Evolutionary conservation across 92 coral and sea anemone genomes (phyloP).

Genomic region (Phenganax stokvisi): DNA sequence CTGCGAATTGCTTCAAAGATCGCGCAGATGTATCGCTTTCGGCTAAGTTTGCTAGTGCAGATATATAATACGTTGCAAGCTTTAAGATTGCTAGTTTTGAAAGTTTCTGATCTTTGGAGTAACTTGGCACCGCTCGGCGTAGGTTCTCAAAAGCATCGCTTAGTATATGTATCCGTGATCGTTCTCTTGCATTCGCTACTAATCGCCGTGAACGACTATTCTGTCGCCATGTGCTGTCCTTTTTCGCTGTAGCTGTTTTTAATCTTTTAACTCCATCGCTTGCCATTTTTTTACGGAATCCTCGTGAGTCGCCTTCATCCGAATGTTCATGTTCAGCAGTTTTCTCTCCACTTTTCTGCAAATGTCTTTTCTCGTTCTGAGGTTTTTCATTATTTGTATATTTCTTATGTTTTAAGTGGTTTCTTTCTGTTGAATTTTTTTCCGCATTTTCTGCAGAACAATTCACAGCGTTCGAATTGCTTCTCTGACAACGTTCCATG

Average conservation of each 20-base stretch:
- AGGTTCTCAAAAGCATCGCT: slow-evolving; percentile 94
- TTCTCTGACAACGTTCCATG: background rate
- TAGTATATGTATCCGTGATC: slow-evolving; percentile 88
- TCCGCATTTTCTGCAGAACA: background rate
- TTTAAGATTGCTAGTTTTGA: slow-evolving; percentile 86
- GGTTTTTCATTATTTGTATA: no score
- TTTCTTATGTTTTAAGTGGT: background rate
- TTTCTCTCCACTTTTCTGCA: background rate
- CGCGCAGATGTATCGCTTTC: slow-evolving; percentile 78
- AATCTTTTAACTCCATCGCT: slow-evolving; percentile 44
- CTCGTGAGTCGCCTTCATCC: slow-evolving; percentile 10
- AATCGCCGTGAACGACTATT: slow-evolving; percentile 79
- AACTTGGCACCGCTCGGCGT: slow-evolving; percentile 86
- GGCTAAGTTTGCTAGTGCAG: slow-evolving; percentile 70
- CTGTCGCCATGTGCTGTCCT: slow-evolving; percentile 70
- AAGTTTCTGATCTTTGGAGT: slow-evolving; percentile 86
- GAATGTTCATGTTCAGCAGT: background rate
- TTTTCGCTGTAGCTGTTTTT: slow-evolving; percentile 41
- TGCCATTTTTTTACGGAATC: slow-evolving; percentile 21
- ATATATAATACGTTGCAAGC: slow-evolving; percentile 89
- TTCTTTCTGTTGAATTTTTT: background rate
- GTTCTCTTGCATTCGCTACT: slow-evolving; percentile 88
- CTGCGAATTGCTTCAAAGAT: slow-evolving; percentile 87
- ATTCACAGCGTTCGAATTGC: background rate
- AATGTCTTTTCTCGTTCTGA: no score